Conservation (phyloP, 2,113 vertebrate species). For the Dermatemys mawii region DNA sequence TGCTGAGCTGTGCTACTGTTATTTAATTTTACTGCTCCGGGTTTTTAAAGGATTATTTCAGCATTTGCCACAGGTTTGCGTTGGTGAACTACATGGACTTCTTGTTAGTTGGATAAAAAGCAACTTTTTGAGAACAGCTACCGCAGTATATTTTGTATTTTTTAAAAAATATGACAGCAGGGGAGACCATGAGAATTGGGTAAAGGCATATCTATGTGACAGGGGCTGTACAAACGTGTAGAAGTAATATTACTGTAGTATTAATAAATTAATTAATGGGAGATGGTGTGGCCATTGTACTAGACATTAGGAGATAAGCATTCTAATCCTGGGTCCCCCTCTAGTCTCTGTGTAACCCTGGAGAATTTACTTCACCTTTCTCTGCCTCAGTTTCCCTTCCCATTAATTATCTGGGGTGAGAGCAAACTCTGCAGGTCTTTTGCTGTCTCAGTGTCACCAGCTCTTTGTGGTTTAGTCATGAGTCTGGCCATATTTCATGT, state of each 20-base stretch:
- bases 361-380: neutral
- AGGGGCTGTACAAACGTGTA: too few species aligned
- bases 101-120: neutral
- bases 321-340: neutral
- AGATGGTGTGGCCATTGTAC: neutral
- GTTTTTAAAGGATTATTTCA: neutral
- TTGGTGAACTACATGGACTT: neutral
- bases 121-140: neutral
- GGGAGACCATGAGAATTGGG: neutral
- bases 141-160: neutral
- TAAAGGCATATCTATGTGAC: too few species aligned
- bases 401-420: neutral
- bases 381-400: neutral
- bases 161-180: neutral
- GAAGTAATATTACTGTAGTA: too few species aligned
- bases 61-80: neutral
- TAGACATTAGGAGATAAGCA: neutral
- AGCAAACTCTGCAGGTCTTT: neutral
- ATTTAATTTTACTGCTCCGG: neutral
- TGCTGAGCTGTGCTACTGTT: neutral
- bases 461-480: neutral
- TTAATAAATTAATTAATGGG: too few species aligned
- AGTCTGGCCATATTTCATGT: neutral
- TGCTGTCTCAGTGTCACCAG: neutral
- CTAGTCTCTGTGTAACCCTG: neutral